Base-by-base conservation (phyloP, 2,888 invertebrate species). In the Mythimna ferrago region DNA sequence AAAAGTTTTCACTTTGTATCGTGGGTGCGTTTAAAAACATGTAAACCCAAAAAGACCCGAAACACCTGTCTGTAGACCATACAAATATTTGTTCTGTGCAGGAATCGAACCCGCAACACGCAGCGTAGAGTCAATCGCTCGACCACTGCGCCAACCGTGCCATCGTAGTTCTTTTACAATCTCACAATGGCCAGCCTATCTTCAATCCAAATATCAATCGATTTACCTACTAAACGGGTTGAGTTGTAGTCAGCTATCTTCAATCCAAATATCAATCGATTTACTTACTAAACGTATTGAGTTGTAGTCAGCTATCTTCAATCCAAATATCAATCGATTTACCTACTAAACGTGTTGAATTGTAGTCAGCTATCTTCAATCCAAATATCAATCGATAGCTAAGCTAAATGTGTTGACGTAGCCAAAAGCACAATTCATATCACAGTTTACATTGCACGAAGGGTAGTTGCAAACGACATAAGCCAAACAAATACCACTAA, bases 401-500 rank as follows among this genome's bases (percentile, higher is more conserved):
- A 26, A 26, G 26, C 32, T 3, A 5, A 32, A 32, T 5, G 3
- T 32, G n/a, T 21, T 10, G 41, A 54, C 9, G 14, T 41, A 21
- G 9, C 19, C 21, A 44, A 54, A 16, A 16, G 7, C n/a, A 32
- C 19, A 60, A 38, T n/a, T 11, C 16, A 19, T 11, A 16, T 14
- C 14, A 53, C n/a, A 53, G 51, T 11, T 26, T 64, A 19, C 21
- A 44, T 51, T 14, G n/a, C 7, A 32, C 11, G 5, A 10, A 53
- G 16, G n/a, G 35, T 11, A 66, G 41, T 72, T 41, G 35, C 38
- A 57, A 51, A 57, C 26, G 57, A 41, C n/a, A 6, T 63, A 64
- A 73, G 21, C 65, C 21, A 71, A 14, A 72, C 41, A 58, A 65
- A 65, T 41, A 51, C 32, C 51, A 58, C 26, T 71, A 53, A 72